These are phyloP conservation scores for Formica selysi DNA, from an alignment of 1,140 invertebrate genomes.

Conservation along the genomic window DNA sequence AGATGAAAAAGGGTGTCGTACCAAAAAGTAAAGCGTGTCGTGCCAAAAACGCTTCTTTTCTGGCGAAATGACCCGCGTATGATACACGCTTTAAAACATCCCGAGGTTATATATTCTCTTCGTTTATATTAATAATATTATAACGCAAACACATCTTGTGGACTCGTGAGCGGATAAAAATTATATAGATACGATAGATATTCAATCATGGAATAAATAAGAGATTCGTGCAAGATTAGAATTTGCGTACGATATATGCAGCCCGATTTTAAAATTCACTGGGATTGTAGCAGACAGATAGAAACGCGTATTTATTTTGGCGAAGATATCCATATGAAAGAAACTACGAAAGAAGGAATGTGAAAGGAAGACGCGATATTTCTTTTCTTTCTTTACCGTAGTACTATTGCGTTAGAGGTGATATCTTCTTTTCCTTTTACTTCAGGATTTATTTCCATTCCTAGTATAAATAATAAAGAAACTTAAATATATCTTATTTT, in stretches of 20 bases:
- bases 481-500: background rate
- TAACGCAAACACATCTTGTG: background rate
- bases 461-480: background rate
- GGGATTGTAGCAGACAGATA: background rate
- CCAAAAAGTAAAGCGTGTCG: constrained; percentile 31
- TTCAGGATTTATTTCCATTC: background rate
- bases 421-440: constrained; percentile 2
- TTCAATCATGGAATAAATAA: background rate
- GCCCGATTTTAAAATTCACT: background rate
- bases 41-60: constrained; percentile 66
- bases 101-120: background rate
- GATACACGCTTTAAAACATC: background rate
- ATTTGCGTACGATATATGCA: no score
- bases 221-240: background rate
- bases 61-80: background rate
- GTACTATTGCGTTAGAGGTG: background rate
- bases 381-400: background rate
- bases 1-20: constrained; percentile 46
- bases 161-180: background rate
- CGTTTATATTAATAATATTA: constrained; percentile 7
- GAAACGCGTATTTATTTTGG: constrained; percentile 17
- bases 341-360: background rate
- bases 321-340: background rate
- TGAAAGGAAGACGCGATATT: background rate
- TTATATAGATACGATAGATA: no score